Conservation (phyloP, 2,888 invertebrate genomes). For the Tenodera sinensis region DNA sequence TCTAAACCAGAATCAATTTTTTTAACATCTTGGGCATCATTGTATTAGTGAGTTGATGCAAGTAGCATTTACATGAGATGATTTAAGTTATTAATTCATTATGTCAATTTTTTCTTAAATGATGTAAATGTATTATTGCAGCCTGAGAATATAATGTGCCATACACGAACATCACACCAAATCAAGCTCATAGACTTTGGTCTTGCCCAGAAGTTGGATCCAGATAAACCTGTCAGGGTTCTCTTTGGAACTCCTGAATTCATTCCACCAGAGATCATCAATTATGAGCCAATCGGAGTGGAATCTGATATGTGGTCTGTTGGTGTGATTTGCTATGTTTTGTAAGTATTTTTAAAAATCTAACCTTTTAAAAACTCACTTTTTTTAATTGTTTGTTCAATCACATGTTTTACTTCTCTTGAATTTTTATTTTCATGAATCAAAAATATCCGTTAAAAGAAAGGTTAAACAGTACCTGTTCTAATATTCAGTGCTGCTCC, state of each 20-base stretch:
- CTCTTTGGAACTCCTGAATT: slow-evolving; percentile 91
- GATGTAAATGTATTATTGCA: slow-evolving; percentile 39
- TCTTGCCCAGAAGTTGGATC: slow-evolving; percentile 69
- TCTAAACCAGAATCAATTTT: too few relatives aligned
- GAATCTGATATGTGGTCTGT: slow-evolving; percentile 95
- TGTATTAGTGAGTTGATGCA: too few relatives aligned
- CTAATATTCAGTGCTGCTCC: too few relatives aligned
- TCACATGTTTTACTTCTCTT: too few relatives aligned
- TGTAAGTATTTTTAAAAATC: slow-evolving; percentile 61
- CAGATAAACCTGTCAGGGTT: slow-evolving; percentile 64
- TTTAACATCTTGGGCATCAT: too few relatives aligned
- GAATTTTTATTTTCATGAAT: too few relatives aligned
- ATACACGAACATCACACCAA: slow-evolving; percentile 75
- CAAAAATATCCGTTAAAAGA: too few relatives aligned
- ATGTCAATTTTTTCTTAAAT: too few relatives aligned
- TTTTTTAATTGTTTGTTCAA: background rate
- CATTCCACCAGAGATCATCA: slow-evolving; percentile 88
- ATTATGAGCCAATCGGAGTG: slow-evolving; percentile 81
- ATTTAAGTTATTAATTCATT: too few relatives aligned
- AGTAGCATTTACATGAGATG: too few relatives aligned
- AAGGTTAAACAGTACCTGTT: too few relatives aligned
- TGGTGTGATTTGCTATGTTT: slow-evolving; percentile 87
- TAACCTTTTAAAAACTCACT: background rate
- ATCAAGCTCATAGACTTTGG: slow-evolving; percentile 96
- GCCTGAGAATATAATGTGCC: slow-evolving; percentile 94